Evolutionary conservation across 2,797 vertebrate genomes (phyloP).

Genomic region (Okamejei kenojei): DNA sequence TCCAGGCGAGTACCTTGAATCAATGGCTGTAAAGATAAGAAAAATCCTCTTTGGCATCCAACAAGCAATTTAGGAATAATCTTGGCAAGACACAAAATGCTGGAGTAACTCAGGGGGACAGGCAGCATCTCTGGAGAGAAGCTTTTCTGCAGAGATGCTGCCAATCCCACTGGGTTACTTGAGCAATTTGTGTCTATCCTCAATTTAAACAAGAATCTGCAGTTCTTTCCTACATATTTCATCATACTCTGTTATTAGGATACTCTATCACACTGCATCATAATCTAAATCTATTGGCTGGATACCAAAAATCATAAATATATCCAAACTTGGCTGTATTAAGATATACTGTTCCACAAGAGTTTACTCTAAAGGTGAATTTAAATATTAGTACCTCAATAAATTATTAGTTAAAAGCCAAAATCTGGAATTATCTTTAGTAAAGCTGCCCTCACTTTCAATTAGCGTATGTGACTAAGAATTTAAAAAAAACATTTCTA

Average conservation of each 20-base stretch:
- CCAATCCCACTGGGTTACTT: too few species aligned
- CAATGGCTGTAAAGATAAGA: too few species aligned
- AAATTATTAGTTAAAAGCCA: not conserved
- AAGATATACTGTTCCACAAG: not conserved
- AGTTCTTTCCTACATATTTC: too few species aligned
- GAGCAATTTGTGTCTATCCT: too few species aligned
- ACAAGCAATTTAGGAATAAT: too few species aligned
- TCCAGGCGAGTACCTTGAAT: too few species aligned
- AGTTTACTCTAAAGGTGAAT: not conserved
- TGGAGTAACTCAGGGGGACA: too few species aligned
- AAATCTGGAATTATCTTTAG: not conserved
- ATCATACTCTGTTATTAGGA: not conserved
- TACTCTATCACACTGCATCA: not conserved
- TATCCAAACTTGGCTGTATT: not conserved
- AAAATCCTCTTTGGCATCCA: too few species aligned
- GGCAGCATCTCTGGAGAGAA: too few species aligned
- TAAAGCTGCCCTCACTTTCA: not conserved
- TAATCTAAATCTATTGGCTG: slow-evolving; percentile 3
- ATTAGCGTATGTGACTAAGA: not conserved
- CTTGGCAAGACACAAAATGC: too few species aligned
- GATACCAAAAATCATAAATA: not conserved
- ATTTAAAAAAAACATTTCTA: not conserved
- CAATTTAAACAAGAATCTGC: too few species aligned
- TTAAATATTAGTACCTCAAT: not conserved
- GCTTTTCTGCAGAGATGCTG: too few species aligned